Evolutionary conservation across 1,140 invertebrate species (phyloP), one percentile per base, ranked within the genome.

Genomic region (Thalassaphorura encarpata): DNA sequence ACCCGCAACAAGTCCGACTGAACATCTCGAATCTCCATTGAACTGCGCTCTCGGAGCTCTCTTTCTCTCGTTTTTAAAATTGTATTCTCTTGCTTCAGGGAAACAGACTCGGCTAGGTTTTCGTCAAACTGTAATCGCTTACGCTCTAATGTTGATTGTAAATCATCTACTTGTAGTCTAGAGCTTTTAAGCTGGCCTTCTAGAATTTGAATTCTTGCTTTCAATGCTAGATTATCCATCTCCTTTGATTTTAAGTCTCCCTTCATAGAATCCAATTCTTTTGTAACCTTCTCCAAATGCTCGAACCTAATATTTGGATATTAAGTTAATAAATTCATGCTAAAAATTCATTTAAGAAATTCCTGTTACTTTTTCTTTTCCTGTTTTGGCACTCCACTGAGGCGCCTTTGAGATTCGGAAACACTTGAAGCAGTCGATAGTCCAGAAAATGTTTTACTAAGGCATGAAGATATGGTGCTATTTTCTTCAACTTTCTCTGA

Each of bases 361-460:
- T 19, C 21, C 39, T 23, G 33, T n/a, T 42, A 62, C 56, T 63
- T 63, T 47, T 56, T 63, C 28, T 24, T 6, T 19, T 63, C 57
- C n/a, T 55, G 48, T 19, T 49, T 51, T 8, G 51, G 53, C 2
- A 63, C 6, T 1, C 42, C 47, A 8, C 18, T 8, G 26, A 56
- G 24, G 26, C 40, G 48, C 1, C 59, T 40, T 13, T 51, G 49
- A 21, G 52, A 31, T 3, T 16, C 11, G 26, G 54, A 24, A 21
- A n/a, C n/a, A n/a, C 5, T 13, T 19, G 33, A 52, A 18, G 36
- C 13, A 16, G 28, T 19, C 23, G 49, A 16, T 15, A 18, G 27
- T 36, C 11, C 33, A 36, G 18, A 13, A 5, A 39, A 42, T 45
- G 49, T 11, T 11, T 16, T 4, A n/a, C 8, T 18, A 39, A 24